Conservation (phyloP, 2,797 vertebrate species). For the Macropodus opercularis region DNA sequence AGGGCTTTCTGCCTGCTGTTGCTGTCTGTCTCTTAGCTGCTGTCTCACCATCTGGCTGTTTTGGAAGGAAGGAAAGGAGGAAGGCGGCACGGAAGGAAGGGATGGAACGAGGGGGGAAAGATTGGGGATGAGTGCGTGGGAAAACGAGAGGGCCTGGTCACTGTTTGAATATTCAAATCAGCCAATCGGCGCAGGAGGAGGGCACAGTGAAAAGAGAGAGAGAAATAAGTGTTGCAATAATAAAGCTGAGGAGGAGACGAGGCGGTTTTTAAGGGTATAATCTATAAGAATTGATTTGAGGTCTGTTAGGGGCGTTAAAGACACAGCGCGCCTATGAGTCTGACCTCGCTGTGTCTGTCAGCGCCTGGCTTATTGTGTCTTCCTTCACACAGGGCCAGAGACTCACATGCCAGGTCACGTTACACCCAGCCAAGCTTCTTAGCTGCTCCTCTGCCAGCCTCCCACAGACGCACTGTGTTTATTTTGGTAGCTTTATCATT, state of each 20-base stretch:
- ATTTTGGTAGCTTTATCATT: constrained; percentile 38
- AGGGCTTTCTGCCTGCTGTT: constrained; percentile 59
- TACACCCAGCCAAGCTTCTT: constrained; percentile 57
- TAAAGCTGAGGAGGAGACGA: not conserved
- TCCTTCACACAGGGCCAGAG: constrained; percentile 34
- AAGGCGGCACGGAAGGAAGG: constrained; percentile 32
- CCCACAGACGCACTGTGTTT: constrained; percentile 50
- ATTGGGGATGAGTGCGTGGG: not conserved
- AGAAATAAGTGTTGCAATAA: not conserved
- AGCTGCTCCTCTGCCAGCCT: constrained; percentile 39
- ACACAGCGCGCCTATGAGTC: too few relatives aligned
- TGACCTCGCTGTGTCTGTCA: constrained; percentile 30
- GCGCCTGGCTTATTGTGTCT: constrained; percentile 68
- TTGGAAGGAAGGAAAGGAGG: constrained; percentile 46
- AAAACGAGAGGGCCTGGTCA: constrained; percentile 23
- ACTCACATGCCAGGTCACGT: constrained; percentile 64
- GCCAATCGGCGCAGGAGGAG: constrained; percentile 50
- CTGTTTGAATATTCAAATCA: constrained; percentile 72
- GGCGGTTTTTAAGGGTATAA: not conserved
- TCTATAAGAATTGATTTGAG: too few relatives aligned
- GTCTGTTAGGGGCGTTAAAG: too few relatives aligned
- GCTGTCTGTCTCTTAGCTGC: constrained; percentile 65
- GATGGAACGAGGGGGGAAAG: constrained; percentile 9
- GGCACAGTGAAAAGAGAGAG: not conserved
- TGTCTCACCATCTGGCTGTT: constrained; percentile 66